These are phyloP conservation scores for Dendrolimus punctatus DNA, from an alignment of 1,140 invertebrate genomes.

Conservation along the genomic window DNA sequence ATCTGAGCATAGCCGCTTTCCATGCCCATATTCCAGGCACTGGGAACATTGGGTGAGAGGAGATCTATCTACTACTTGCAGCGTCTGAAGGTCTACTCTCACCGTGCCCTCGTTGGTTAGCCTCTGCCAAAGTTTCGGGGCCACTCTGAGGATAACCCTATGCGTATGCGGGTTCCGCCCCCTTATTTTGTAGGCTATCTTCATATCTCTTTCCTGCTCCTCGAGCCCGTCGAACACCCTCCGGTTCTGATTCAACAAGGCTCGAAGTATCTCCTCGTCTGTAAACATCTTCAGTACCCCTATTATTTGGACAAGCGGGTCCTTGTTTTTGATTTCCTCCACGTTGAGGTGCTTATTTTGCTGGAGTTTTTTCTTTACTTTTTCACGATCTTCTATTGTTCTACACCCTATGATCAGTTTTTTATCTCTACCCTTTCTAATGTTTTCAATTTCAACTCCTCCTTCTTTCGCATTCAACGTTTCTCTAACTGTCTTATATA, in stretches of 20 bases:
- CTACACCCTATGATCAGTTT: conserved; percentile 4
- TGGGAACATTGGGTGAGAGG: conserved; percentile 9
- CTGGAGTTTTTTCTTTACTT: conserved; percentile 1
- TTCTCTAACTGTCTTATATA: background rate
- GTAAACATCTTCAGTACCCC: background rate
- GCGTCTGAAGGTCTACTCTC: background rate
- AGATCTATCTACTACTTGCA: conserved; percentile 6
- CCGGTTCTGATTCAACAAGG: conserved; percentile 4
- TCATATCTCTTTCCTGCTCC: background rate
- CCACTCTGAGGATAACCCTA: background rate
- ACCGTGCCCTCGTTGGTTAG: background rate
- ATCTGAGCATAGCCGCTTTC: conserved; percentile 3
- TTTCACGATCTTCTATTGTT: background rate
- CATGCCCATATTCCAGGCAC: conserved; percentile 11
- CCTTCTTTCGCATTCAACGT: conserved; percentile 1
- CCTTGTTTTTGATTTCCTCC: background rate
- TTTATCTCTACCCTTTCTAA: conserved; percentile 3
- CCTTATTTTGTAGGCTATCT: conserved; percentile 5
- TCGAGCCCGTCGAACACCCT: conserved; percentile 1
- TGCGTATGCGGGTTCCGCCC: conserved; percentile 4
- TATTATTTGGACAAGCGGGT: background rate
- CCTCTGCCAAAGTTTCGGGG: background rate
- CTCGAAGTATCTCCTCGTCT: background rate
- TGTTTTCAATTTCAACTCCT: background rate
- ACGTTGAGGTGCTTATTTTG: background rate